Conservation (phyloP, 2,797 vertebrate species). For the Mastacembelus armatus region DNA sequence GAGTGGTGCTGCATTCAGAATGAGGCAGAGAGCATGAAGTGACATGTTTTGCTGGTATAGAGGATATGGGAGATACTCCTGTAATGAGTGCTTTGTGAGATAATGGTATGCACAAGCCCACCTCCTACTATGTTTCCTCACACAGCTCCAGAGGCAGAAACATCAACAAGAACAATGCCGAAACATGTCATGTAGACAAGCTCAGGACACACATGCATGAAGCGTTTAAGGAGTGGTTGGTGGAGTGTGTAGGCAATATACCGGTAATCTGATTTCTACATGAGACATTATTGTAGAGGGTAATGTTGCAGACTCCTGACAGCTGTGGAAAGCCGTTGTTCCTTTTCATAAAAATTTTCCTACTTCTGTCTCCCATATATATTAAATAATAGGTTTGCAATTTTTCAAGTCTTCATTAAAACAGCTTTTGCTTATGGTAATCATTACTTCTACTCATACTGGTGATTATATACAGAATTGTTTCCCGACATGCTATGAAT, state of each 20-base stretch:
- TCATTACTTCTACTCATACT: too few relatives aligned
- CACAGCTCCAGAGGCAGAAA: conserved; percentile 68
- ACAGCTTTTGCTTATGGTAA: background rate
- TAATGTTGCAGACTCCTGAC: conserved; percentile 27
- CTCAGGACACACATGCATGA: conserved; percentile 15
- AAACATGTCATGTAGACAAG: conserved; percentile 69
- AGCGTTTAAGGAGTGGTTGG: conserved; percentile 24
- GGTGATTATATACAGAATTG: too few relatives aligned
- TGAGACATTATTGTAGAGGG: conserved; percentile 22
- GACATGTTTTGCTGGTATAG: conserved; percentile 80
- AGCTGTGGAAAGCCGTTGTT: background rate
- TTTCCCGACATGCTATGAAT: too few relatives aligned
- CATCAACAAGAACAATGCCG: conserved; percentile 68
- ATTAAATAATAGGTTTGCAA: background rate
- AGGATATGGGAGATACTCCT: conserved; percentile 77
- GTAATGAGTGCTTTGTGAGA: conserved; percentile 83
- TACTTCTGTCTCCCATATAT: background rate
- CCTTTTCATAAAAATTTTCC: too few relatives aligned
- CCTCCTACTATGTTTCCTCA: conserved; percentile 65
- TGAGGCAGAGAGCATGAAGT: conserved; percentile 76
- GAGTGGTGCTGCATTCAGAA: conserved; percentile 60
- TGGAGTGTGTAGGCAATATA: conserved; percentile 23
- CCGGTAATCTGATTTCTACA: conserved; percentile 40
- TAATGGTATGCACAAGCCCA: conserved; percentile 78
- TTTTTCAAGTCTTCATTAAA: background rate